Conservation (phyloP, 1,140 invertebrate genomes). For the Drosophila nasuta region DNA sequence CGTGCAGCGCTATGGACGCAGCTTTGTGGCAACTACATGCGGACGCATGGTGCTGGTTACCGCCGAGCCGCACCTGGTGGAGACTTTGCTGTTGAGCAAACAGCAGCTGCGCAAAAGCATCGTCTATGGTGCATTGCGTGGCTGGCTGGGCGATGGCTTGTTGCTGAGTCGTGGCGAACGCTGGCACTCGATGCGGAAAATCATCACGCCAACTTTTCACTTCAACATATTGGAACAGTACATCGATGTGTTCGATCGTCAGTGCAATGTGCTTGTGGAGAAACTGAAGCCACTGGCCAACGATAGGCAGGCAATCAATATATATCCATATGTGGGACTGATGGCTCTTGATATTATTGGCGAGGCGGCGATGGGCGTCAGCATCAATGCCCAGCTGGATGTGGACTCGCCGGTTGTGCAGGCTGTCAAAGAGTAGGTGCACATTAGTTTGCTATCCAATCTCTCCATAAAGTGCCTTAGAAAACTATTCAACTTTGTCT, state of each 20-base stretch:
- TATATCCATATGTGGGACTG: constrained; percentile 59
- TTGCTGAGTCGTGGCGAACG: constrained; percentile 85
- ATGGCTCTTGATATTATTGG: constrained; percentile 67
- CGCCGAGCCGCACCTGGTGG: constrained; percentile 83
- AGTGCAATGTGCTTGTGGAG: constrained; percentile 88
- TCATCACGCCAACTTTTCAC: constrained; percentile 93
- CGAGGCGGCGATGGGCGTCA: constrained; percentile 94
- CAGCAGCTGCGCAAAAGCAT: constrained; percentile 69
- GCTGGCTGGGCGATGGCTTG: constrained; percentile 89
- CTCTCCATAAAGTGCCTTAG: too few species aligned
- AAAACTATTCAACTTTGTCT: too few species aligned
- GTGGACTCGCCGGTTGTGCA: constrained; percentile 89
- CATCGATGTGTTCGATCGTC: constrained; percentile 90
- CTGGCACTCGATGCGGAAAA: constrained; percentile 73
- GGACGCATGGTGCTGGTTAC: constrained; percentile 71
- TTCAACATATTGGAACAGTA: constrained; percentile 92
- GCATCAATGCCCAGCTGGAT: constrained; percentile 90
- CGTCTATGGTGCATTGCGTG: constrained; percentile 82
- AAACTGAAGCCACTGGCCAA: constrained; percentile 86
- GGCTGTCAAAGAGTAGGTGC: constrained; percentile 88
- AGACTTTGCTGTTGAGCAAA: constrained; percentile 63
- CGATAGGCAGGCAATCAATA: constrained; percentile 57
- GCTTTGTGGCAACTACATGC: constrained; percentile 88
- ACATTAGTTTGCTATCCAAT: neutral
- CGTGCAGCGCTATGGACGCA: constrained; percentile 76